Percentiles rank a stretch among this genome's conserved stretches.
phyloP scores from a whole-genome alignment of 1,140 invertebrate species.

The Nomia melanderi region DNA sequence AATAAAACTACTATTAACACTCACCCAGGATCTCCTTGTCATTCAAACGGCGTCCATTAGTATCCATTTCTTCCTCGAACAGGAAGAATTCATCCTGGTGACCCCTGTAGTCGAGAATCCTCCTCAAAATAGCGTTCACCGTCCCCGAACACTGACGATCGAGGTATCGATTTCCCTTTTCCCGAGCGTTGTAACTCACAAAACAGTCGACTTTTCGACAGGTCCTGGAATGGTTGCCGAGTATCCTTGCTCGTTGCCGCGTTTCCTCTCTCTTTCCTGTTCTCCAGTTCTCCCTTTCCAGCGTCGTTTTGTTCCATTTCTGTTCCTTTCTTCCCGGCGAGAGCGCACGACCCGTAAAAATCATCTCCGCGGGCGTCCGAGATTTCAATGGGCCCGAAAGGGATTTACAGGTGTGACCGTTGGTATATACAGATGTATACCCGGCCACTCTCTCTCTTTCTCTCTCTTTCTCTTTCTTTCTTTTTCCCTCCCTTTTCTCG shows the following conservation, averaged over 20 bases:
- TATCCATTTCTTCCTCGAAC: no score
- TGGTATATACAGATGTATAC: background rate
- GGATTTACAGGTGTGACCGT: conserved; percentile 43
- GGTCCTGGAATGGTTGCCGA: conserved; percentile 6
- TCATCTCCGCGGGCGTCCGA: conserved; percentile 34
- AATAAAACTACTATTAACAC: no score
- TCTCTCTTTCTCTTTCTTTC: no score
- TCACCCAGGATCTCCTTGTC: no score
- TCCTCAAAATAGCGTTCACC: no score
- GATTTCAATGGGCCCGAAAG: conserved; percentile 14
- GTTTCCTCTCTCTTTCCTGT: background rate
- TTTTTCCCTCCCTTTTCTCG: no score
- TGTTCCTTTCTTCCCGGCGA: background rate
- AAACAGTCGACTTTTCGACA: conserved; percentile 1
- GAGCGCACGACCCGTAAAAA: conserved; percentile 31
- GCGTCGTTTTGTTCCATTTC: no score
- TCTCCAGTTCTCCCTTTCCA: no score
- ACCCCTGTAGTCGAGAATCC: no score
- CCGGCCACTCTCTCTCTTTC: no score
- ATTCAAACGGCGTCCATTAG: no score
- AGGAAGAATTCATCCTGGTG: no score
- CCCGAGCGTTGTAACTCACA: background rate
- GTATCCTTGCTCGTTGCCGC: background rate
- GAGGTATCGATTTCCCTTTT: conserved; percentile 1
- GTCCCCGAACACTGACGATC: background rate